Evolutionary conservation across 2,797 vertebrate genomes (phyloP).

Genomic region (Gastrophryne carolinensis): DNA sequence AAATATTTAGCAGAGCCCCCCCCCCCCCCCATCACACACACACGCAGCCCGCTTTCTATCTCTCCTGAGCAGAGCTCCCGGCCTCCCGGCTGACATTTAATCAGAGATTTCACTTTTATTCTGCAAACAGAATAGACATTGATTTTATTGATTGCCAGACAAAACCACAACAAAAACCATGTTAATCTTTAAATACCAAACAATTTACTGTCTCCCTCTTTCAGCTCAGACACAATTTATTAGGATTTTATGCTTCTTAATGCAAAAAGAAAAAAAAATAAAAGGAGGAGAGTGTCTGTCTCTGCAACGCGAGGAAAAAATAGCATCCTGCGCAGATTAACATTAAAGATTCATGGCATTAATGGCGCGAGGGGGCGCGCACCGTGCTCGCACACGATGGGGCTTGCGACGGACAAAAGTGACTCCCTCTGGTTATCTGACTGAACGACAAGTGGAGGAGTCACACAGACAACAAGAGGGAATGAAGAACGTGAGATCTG

Average conservation of each 20-base stretch:
- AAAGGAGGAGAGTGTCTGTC: neutral
- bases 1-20: too few species aligned
- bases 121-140: slow-evolving; percentile 41
- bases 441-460: neutral
- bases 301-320: neutral
- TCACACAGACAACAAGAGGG: too few species aligned
- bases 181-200: slow-evolving; percentile 41
- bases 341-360: slow-evolving; percentile 38
- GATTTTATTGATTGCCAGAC: slow-evolving; percentile 36
- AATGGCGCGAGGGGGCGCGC: slow-evolving; percentile 19
- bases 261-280: neutral
- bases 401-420: slow-evolving; percentile 20
- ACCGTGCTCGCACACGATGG: neutral
- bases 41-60: too few species aligned
- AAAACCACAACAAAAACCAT: slow-evolving; percentile 23
- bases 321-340: neutral
- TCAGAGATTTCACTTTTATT: slow-evolving; percentile 37
- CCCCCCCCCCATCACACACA: neutral
- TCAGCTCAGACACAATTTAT: slow-evolving; percentile 3
- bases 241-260: neutral
- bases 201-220: slow-evolving; percentile 13
- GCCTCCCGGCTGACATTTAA: slow-evolving; percentile 30
- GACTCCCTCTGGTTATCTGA: slow-evolving; percentile 42
- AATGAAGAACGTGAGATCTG: too few species aligned
- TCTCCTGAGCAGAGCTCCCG: neutral